These are phyloP conservation scores for Epiblema foenella DNA, from an alignment of 2,888 invertebrate genomes.

Conservation along the genomic window DNA sequence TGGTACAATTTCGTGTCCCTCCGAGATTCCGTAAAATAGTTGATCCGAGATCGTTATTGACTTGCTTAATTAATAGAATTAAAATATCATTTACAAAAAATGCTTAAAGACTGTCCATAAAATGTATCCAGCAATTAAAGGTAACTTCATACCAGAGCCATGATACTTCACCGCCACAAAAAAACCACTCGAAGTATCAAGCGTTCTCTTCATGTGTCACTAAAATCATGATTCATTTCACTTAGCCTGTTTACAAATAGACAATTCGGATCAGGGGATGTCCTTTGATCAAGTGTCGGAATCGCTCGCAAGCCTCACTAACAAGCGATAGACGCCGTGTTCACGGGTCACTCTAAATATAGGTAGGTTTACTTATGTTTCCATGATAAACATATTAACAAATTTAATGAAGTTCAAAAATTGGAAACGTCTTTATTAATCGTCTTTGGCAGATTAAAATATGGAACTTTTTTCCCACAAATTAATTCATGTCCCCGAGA, in stretches of 20 bases:
- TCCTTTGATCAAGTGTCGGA: constrained; percentile 81
- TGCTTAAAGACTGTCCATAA: no score
- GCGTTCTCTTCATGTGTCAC: constrained; percentile 33
- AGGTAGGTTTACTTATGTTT: neutral
- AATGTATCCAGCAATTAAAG: neutral
- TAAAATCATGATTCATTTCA: constrained; percentile 44
- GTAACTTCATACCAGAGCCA: neutral
- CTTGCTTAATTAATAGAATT: no score
- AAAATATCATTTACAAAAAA: no score
- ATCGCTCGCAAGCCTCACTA: constrained; percentile 73
- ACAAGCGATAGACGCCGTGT: constrained; percentile 67
- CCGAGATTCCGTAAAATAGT: no score
- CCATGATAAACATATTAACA: neutral
- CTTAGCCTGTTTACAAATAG: constrained; percentile 67
- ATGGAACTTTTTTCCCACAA: no score
- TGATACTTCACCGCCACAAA: constrained; percentile 7
- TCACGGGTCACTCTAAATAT: constrained; percentile 5
- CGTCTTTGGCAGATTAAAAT: no score
- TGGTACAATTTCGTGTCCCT: no score
- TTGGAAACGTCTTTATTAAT: no score
- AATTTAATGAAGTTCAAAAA: neutral
- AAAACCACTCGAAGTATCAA: constrained; percentile 27
- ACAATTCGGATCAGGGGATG: constrained; percentile 55
- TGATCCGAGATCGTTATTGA: no score
- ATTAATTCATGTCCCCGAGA: no score